Base-by-base conservation (phyloP, 1,140 invertebrate genomes). In the Drosophila kanapiae region DNA sequence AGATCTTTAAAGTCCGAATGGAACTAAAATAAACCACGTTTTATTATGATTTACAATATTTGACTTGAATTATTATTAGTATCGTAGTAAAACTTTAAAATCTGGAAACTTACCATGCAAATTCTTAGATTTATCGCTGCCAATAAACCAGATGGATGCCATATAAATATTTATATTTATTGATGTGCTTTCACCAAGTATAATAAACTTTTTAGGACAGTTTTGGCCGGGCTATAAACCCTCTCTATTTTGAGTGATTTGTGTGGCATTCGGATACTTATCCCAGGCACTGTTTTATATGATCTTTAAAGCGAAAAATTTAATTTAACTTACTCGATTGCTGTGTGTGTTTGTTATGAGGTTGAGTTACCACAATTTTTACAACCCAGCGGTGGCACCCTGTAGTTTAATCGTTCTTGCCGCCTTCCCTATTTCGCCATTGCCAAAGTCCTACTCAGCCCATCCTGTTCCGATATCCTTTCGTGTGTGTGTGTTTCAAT, bases 401-500 rank as follows among this genome's bases (percentile, higher is more conserved):
- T 78, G 75, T 57, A 54, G 62, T 45, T 78, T 78, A 78, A 78
- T 78, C 75, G 75, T 42, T 78, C 78, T 78, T 54, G 48, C 42
- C 29, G 40, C 49, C 49, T 51, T 69, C 16, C 65, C 27, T 14
- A 31, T 29, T 23, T 29, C 9, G 29, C 11, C 16, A 65, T 13
- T 33, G 47, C 45, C 37, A 37, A 14, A n/a, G 35, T 23, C 23
- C 23, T 23, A 1, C 35, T 53, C 13, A 11, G 35, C 63, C 47
- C 37, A 35, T 82, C 68, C 40, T 60, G 43, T 60, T 76, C 43
- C 48, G 70, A 37, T 72, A 80, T 80, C 76, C 83, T 64, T 63
- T 78, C 65, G 76, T 88, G 80, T 64, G 80, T 64, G 80, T 64
- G 80, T 61, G 71, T 79, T 86, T 86, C 82, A 85, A 82, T 85